Conservation (phyloP, 2,888 invertebrate genomes). For the Phyto melanocephala region DNA sequence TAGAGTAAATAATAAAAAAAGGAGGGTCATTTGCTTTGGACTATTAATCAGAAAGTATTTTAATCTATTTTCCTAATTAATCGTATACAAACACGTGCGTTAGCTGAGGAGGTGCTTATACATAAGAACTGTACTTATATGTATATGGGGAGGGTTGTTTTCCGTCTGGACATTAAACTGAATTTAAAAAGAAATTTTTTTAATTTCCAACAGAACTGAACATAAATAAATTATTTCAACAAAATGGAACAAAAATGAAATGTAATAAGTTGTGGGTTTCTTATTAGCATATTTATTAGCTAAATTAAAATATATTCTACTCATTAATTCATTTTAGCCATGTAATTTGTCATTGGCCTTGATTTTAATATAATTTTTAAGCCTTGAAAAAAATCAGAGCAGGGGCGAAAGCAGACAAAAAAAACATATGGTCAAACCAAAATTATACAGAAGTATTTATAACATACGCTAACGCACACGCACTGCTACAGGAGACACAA, state of each 20-base stretch:
- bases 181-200: background rate
- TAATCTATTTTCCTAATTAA: no score
- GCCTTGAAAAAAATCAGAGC: background rate
- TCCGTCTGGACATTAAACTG: background rate
- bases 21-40: no score
- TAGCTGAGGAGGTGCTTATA: background rate
- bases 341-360: conserved; percentile 25
- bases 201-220: background rate
- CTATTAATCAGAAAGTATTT: no score
- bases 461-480: background rate
- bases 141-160: background rate
- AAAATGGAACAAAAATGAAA: background rate
- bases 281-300: conserved; percentile 22
- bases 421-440: background rate
- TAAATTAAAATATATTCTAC: conserved; percentile 34
- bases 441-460: background rate
- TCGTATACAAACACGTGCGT: background rate
- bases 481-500: background rate
- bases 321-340: conserved; percentile 13
- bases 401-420: background rate
- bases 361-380: conserved; percentile 26
- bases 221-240: background rate
- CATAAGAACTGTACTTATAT: background rate
- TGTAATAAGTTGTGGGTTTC: background rate
- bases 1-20: no score